Conservation (phyloP, 1,140 invertebrate genomes). For the Branchinecta lindahli region DNA sequence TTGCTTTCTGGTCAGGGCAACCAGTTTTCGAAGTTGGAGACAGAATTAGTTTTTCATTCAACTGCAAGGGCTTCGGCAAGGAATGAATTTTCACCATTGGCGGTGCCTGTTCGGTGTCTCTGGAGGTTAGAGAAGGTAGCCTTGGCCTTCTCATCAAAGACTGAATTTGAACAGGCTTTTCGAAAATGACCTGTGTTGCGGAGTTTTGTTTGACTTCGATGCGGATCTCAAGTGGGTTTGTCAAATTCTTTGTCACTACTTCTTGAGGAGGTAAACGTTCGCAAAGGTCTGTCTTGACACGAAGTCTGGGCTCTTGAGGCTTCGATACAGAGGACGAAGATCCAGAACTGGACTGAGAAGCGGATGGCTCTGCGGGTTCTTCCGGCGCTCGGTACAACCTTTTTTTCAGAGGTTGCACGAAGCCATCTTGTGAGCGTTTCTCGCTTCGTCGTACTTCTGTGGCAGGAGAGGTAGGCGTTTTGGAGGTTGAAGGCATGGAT, state of each 20-base stretch:
- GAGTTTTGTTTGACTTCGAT: background rate
- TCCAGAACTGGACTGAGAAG: background rate
- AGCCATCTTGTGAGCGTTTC: no score
- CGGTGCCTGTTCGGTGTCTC: no score
- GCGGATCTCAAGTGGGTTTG: background rate
- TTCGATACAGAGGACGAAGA: background rate
- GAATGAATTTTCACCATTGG: no score
- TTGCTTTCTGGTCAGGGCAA: no score
- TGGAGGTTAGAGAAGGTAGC: background rate
- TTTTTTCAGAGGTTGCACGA: background rate
- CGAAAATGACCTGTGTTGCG: background rate
- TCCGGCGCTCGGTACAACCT: background rate
- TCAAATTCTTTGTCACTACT: background rate
- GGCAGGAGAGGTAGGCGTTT: no score
- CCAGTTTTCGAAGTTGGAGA: no score
- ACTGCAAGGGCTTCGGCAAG: no score
- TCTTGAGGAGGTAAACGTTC: background rate
- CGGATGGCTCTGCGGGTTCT: background rate
- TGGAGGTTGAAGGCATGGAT: no score
- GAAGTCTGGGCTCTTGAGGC: background rate
- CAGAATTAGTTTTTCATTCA: no score
- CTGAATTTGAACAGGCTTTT: background rate
- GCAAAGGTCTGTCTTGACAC: background rate
- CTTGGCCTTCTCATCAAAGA: background rate
- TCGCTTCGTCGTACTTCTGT: no score